Base-by-base conservation (phyloP, 2,888 invertebrate genomes). In the Erebia ligea region DNA sequence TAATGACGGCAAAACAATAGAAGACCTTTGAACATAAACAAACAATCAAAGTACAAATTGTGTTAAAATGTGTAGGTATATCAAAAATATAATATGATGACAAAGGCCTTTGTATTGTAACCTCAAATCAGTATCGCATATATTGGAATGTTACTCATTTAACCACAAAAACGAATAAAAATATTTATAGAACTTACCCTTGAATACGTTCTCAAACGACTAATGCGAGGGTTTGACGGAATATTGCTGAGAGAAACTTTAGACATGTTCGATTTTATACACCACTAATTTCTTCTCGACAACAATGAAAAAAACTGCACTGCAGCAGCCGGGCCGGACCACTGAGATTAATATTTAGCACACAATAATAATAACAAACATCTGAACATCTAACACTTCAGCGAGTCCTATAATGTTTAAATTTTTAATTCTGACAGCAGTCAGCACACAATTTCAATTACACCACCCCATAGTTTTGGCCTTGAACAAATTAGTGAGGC, bases 221-320 rank as follows among this genome's bases (percentile, higher is more conserved):
- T 90, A 73, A 93, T 91, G 76, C 92, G 85, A 77, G 92, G 92
- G 78, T 93, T 93, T 74, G 93, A 92, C 76, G 92, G 91, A 75
- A 92, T 87, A 84, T 92, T 93, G 78, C 87, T 92, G 72, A 93
- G 84, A 77, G 93, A 93, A 79, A 88, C 89, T 81, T 92, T 92
- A 77, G 93, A 93, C 93, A 93, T 93, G 77, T 84, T 87, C 77
- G 77, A 59, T 42, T 68, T 42, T 65, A 21, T 48, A 45, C 6
- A 50, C 48, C 54, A 61, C 62, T 61, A 13, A 19, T 34, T 48
- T 67, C 64, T 63, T 58, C 64, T 67, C 54, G 34, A 25, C 34
- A 50, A 71, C 65, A 70, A 58, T 63, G 68, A 59, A 70, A 73
- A 71, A 66, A 69, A 74, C 74, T 74, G 80, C 76, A 76, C 77